Evolutionary conservation across 2,797 vertebrate genomes (phyloP).

Genomic region (Danio albolineatus): DNA sequence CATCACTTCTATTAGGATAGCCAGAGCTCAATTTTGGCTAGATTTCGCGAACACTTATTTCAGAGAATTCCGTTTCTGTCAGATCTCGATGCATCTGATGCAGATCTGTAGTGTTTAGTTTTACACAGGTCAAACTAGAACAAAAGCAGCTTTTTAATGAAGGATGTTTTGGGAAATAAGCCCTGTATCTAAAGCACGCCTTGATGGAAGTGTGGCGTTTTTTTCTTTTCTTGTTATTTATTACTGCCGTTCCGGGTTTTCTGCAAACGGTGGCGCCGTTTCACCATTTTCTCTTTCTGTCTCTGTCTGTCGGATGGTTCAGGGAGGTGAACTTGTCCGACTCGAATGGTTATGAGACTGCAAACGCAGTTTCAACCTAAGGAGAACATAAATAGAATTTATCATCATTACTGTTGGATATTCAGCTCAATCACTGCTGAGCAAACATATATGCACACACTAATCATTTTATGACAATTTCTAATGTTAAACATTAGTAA

Average conservation of each 20-base stretch:
- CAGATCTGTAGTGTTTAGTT: conserved; percentile 15
- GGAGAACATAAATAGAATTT: background rate
- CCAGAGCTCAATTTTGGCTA: background rate
- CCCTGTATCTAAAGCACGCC: background rate
- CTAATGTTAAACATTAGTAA: too few species aligned
- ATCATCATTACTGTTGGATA: background rate
- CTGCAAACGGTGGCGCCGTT: conserved; percentile 21
- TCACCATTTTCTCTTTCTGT: background rate
- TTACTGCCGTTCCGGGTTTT: conserved; percentile 4
- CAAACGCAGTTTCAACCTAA: background rate
- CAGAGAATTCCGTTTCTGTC: background rate
- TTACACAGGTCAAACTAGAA: conserved; percentile 8
- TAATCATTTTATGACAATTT: too few species aligned
- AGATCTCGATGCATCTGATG: background rate
- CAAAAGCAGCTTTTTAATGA: conserved; percentile 15
- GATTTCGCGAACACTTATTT: background rate
- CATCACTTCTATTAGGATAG: background rate
- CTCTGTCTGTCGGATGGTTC: background rate
- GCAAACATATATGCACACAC: background rate
- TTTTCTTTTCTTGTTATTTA: background rate
- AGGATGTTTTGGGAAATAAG: conserved; percentile 4
- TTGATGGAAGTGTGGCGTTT: conserved; percentile 10
- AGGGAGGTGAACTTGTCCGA: background rate
- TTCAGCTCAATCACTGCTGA: background rate
- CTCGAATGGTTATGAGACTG: background rate